Evolutionary conservation across 2,888 invertebrate genomes (phyloP), one percentile per base, ranked within the genome.

Genomic region (Pantelozetes paolii): DNA sequence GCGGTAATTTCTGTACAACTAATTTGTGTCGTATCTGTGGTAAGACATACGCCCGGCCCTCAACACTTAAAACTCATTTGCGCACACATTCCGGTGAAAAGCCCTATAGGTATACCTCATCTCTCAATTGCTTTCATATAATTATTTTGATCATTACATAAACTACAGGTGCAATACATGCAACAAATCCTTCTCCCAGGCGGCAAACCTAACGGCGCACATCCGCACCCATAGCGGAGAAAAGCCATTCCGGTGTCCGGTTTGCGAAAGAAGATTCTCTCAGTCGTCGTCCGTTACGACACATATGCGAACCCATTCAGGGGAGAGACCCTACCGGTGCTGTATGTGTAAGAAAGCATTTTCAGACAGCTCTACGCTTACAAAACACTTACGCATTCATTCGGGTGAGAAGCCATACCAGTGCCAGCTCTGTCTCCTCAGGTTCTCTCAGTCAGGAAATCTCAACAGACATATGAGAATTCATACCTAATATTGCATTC

Each of bases 291-390:
- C 86, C 1, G 95, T 99, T 72, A 99, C 98, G 74, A 98, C 98
- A 78, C 99, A 99, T 86, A 96, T 97, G 94, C 87, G 98, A 81
- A 99, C 98, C n/a, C 98, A 99, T 84, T 94, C 94, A n/a, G 98
- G 97, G n/a, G 97, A 98, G 82, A 86, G 96, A 75, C 98, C 98
- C 0, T 97, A 98, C 83, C 88, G 89, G 78, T 99, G 98, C 84
- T 87, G 92, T 78, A 89, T 94, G 80, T 99, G 99, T 84, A 95
- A 94, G 82, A 99, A 99, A 82, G 95, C 97, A 2, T 99, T 99
- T 84, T 97, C 97, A 5, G 98, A 99, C 84, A 96, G 96, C 81
- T 97, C 97, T 48, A 99, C 98, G 1, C 85, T 99, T 74, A 99
- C 98, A 72, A 98, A 99, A 67, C 71, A 71, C 50, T 32, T 97